A percentile compares a stretch with the other conserved stretches of the same genome.
Conservation (phyloP, 2,888 invertebrate genomes). For the Heliconius cydno region DNA sequence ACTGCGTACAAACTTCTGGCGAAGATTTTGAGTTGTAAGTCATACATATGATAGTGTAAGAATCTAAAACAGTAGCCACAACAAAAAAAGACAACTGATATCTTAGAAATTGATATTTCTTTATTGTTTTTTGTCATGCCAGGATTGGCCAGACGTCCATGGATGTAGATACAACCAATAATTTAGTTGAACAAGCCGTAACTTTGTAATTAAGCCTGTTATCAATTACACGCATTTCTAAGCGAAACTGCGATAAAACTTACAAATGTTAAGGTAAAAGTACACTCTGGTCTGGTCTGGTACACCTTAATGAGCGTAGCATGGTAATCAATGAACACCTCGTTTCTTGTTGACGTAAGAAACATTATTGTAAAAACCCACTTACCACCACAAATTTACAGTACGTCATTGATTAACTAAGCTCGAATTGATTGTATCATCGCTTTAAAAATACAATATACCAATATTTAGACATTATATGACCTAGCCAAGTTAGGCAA, state of each 20-base stretch:
- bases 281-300: background rate
- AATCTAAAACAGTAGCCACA: background rate
- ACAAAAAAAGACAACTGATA: background rate
- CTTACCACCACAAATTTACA: background rate
- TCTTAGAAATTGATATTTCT: background rate
- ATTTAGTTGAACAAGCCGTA: background rate
- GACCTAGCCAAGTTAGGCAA: background rate
- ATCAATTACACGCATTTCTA: background rate
- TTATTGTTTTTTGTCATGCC: background rate
- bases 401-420: background rate
- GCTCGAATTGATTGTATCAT: background rate
- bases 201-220: background rate
- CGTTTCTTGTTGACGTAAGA: conserved; percentile 1
- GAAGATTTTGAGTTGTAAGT: conserved; percentile 70
- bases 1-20: conserved; percentile 77
- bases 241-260: background rate
- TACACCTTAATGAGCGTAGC: background rate
- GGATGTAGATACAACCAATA: background rate
- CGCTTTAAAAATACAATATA: background rate
- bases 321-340: background rate
- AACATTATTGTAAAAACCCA: conserved; percentile 1
- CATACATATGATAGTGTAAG: conserved; percentile 2
- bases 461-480: background rate
- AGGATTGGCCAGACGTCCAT: background rate
- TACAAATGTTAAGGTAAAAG: background rate